Base-by-base conservation (phyloP, 1,140 invertebrate species). In the Drosophila oshimai region DNA sequence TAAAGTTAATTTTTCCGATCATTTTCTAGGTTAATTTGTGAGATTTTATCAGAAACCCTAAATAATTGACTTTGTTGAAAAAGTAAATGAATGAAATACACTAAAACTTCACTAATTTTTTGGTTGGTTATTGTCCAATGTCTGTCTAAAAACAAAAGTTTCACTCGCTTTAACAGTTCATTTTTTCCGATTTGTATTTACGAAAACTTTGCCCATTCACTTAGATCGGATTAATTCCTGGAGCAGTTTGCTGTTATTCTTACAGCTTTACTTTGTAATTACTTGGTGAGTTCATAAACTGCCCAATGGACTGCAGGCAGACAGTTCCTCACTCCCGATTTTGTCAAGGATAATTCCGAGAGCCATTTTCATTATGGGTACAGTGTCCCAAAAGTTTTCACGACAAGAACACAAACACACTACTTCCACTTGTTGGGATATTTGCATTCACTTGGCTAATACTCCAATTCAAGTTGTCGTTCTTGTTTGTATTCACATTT, bases 131-230 rank as follows among this genome's bases (percentile, higher is more conserved):
- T 62, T 67, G 12, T 54, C 17, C 9, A 62, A 70, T 47, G 22
- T 69, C 61, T 10, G 1, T 7, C 15, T 6, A 22, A 24, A n/a
- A 28, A 1, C 13, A 34, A 62, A 62, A 22, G 39, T 58, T 55
- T 26, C 6, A 57, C 22, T 20, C 20, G 34, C 24, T 24, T 55
- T 24, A 29, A 20, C 31, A 42, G 44, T 42, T 22, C 47, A 57
- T 20, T 39, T 33, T 65, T 65, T 29, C 6, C 6, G 29, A 28
- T 9, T 20, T 33, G 33, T 28, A 61, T 72, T 44, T 24, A 12
- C 7, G 28, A 6, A 80, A 86, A 87, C 50, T 86, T 86, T 80
- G 31, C n/a, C 55, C 71, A 80, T 84, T 75, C 36, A 62, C 50
- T 36, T 34, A 26, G 49, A 81, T 73, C 58, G 61, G 65, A 77